phyloP scores from a whole-genome alignment of 2,113 vertebrate species.

The Equus przewalskii region DNA sequence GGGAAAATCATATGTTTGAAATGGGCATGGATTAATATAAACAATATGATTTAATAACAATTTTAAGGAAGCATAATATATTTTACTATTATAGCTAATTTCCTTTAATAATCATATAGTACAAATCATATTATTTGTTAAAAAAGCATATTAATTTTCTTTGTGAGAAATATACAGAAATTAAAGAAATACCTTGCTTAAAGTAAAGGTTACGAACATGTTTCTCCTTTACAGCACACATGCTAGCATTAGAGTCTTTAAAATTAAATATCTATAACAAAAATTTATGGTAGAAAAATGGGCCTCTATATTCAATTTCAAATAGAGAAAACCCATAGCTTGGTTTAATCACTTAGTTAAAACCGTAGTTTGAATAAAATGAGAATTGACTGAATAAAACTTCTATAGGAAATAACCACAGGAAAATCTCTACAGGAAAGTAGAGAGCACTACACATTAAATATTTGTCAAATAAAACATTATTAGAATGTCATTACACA shows the following conservation, averaged over 20 bases:
- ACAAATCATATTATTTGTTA: background rate
- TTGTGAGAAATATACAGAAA: background rate
- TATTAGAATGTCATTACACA: background rate
- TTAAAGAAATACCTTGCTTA: background rate
- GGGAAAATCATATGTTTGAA: background rate
- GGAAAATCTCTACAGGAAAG: background rate
- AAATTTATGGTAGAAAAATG: background rate
- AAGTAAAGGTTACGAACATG: background rate
- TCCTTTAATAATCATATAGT: background rate
- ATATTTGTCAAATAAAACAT: background rate
- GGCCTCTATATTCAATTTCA: background rate
- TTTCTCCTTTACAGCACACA: background rate
- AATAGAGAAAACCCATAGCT: background rate
- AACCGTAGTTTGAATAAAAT: constrained; percentile 8
- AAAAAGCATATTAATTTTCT: background rate
- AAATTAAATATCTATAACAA: background rate
- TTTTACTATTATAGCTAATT: background rate
- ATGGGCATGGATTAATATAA: background rate
- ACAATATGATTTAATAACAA: background rate
- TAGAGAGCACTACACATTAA: background rate
- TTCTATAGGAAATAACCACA: background rate
- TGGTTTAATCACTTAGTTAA: background rate
- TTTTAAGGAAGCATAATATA: background rate
- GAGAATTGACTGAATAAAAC: background rate
- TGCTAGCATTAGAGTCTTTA: background rate